Evolutionary conservation across 1,140 invertebrate genomes (phyloP).

Genomic region (Subanguina moxae): DNA sequence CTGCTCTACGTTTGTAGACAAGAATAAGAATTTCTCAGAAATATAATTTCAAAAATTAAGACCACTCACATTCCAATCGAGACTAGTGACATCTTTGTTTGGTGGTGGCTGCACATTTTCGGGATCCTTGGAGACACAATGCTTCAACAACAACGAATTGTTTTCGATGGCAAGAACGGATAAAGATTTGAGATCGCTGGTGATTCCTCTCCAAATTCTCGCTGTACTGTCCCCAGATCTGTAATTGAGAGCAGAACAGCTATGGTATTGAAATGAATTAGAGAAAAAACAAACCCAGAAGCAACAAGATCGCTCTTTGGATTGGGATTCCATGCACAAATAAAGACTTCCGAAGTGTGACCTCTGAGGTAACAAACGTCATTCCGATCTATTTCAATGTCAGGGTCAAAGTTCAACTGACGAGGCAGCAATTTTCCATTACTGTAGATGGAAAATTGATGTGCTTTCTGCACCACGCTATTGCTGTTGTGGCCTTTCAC

Average conservation of each 20-base stretch:
- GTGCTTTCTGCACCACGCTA: background rate
- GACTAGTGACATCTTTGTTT: constrained; percentile 20
- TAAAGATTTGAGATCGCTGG: background rate
- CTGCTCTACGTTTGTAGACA: too few species aligned
- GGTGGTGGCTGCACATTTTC: constrained; percentile 4
- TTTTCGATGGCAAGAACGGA: constrained; percentile 2
- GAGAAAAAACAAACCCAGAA: constrained; percentile 1
- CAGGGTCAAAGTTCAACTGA: constrained; percentile 6
- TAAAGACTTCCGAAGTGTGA: constrained; percentile 12
- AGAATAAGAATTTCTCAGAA: constrained; percentile 1
- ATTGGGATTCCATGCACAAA: constrained; percentile 10
- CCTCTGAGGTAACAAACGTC: constrained; percentile 3
- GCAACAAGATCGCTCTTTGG: constrained; percentile 5
- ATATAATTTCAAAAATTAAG: background rate
- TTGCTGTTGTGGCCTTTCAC: background rate
- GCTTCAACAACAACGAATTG: constrained; percentile 4
- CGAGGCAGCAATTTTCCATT: background rate
- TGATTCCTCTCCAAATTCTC: constrained; percentile 20
- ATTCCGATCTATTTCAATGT: constrained; percentile 3
- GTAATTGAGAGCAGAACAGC: constrained; percentile 2
- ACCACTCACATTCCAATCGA: constrained; percentile 28
- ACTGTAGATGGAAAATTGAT: background rate
- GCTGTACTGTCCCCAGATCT: constrained; percentile 33
- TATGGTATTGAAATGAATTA: background rate
- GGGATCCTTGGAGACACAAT: background rate